Percentiles rank a stretch among this genome's conserved stretches.
phyloP scores from a whole-genome alignment of 2,797 vertebrate genomes.

The Xiphorhynchus erythropygius region DNA sequence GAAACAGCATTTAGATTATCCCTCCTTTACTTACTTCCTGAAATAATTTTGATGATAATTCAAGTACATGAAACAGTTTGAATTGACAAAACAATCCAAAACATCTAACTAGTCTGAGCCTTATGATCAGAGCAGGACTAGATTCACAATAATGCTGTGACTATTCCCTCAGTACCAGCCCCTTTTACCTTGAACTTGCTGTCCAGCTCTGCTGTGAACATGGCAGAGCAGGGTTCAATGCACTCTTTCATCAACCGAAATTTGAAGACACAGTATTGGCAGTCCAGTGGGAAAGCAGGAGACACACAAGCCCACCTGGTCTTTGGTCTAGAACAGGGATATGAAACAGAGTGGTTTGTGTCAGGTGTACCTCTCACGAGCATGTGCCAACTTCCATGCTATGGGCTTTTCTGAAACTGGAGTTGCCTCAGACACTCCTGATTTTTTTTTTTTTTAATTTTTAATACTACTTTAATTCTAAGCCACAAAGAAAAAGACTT shows the following conservation, averaged over 20 bases:
- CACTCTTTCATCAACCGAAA: neutral
- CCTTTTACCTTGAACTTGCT: neutral
- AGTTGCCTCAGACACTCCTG: neutral
- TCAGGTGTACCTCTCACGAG: neutral
- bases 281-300: neutral
- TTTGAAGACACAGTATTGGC: neutral
- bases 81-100: neutral
- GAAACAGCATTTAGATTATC: neutral
- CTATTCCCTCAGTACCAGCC: neutral
- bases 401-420: neutral
- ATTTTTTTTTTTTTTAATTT: neutral
- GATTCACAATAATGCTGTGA: accelerated
- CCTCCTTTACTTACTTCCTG: neutral
- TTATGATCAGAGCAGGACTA: neutral
- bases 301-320: neutral
- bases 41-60: neutral
- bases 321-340: neutral
- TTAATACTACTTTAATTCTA: neutral
- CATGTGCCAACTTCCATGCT: neutral
- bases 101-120: neutral
- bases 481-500: neutral
- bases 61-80: neutral
- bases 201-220: neutral
- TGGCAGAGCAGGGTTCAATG: neutral
- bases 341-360: neutral